Evolutionary conservation across 2,797 vertebrate species (phyloP), one percentile per base, ranked within the genome.

Genomic region (Australoheros facetus): DNA sequence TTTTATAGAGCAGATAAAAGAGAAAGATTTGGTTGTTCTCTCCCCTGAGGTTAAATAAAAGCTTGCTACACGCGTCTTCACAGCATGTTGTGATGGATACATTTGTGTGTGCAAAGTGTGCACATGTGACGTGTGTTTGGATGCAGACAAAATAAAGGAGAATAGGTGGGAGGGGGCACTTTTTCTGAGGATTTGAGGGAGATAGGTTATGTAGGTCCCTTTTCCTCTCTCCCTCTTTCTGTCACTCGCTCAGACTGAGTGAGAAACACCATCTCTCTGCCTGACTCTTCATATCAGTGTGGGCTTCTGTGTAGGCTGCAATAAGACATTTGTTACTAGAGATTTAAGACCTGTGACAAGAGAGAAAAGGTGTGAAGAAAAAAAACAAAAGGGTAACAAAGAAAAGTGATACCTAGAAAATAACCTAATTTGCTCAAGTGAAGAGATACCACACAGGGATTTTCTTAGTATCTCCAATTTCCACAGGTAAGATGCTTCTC

Each of bases 401-500:
- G 54, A n/a, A 30, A 14, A 45, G 45, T 32, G 13, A 54, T 19
- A 71, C 16, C 62, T 69, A 30, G 45, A 58, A 74, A 78, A 42
- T 4, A 75, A 56, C 30, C 28, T 42, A 0, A 71, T 78, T 77
- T 51, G 14, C 51, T 73, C 28, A 79, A 62, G 75, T 72, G 62
- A 73, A 53, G 71, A 79, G 53, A 32, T 45, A 59, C 3, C 39
- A 23, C 34, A 32, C 28, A 17, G 34, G 75, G 58, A 80, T 81
- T 75, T 73, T 84, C 7, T 45, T 34, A 55, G 28, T 28, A 30
- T 73, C 69, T 79, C 21, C 57, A 53, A 9, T 76, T 88, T 75
- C 34, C 56, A 48, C 85, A 91, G 90, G 93, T 94, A 90, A 91
- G 92, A 73, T 34, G 32, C 4, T 69, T 76, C 62, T 69, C 4